These are phyloP conservation scores for Echinops telfairi DNA, from an alignment of 2,113 vertebrate species.

Conservation along the genomic window DNA sequence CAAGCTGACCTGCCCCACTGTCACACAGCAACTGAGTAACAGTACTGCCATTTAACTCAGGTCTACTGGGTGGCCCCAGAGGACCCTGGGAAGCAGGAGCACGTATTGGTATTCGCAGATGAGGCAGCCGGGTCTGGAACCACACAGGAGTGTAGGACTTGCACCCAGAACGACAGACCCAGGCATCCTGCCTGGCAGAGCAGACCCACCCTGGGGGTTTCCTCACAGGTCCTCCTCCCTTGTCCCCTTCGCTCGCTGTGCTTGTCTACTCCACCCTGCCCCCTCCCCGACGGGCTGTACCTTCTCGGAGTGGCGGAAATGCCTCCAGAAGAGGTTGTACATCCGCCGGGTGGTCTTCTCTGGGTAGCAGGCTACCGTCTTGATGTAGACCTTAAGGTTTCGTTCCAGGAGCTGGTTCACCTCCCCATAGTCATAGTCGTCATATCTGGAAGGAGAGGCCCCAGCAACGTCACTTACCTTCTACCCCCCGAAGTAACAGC, in stretches of 20 bases:
- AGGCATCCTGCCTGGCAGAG: neutral
- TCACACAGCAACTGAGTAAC: neutral
- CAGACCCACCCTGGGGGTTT: neutral
- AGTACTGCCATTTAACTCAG: neutral
- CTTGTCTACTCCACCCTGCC: neutral
- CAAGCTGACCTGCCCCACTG: neutral
- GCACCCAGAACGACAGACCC: neutral
- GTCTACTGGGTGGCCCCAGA: neutral
- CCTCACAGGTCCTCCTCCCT: neutral
- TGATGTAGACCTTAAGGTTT: conserved; percentile 95
- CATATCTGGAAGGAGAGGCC: conserved; percentile 88
- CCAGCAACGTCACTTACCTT: neutral
- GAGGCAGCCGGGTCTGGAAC: neutral
- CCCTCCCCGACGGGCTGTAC: conserved; percentile 76
- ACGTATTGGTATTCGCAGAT: neutral
- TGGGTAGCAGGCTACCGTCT: conserved; percentile 96
- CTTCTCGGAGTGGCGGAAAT: conserved; percentile 98
- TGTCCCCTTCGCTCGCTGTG: neutral
- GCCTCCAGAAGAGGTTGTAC: conserved; percentile 95
- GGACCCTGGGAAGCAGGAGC: neutral
- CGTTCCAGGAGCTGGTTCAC: conserved; percentile 97
- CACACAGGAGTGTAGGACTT: neutral
- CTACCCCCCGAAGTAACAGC: neutral
- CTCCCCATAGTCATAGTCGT: conserved; percentile 96
- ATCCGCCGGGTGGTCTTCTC: conserved; percentile 93